phyloP scores from a whole-genome alignment of 2,797 vertebrate species.

The Pogoniulus pusillus region DNA sequence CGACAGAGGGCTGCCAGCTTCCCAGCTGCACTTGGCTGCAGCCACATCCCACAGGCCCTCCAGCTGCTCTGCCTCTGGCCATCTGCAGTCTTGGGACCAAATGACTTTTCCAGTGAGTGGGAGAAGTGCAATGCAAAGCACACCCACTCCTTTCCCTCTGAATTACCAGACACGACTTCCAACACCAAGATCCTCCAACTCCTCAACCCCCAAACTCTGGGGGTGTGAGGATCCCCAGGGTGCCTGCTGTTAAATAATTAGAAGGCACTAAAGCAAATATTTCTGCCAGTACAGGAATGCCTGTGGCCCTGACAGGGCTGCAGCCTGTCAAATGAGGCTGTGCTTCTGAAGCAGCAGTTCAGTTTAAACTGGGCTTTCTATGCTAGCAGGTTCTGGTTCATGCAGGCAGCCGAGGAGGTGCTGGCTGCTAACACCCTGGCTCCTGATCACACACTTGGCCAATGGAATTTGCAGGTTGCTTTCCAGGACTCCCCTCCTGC shows the following conservation, averaged over 20 bases:
- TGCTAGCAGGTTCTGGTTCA: not conserved
- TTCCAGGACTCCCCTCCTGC: not conserved
- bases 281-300: not conserved
- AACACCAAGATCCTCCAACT: not conserved
- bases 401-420: not conserved
- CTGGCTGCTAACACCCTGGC: not conserved
- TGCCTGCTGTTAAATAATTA: not conserved
- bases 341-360: not conserved
- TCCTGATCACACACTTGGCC: conserved; percentile 2
- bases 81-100: not conserved
- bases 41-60: accelerated
- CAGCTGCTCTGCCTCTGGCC: not conserved
- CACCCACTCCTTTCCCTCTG: not conserved
- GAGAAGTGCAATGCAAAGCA: not conserved
- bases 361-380: not conserved
- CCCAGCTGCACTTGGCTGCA: not conserved
- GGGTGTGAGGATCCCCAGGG: not conserved
- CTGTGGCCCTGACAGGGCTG: not conserved
- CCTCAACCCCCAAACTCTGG: not conserved
- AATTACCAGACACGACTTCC: not conserved
- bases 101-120: not conserved
- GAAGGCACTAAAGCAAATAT: not conserved
- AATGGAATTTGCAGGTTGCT: conserved; percentile 9
- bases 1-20: not conserved
- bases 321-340: not conserved